Evolutionary conservation across 2,113 vertebrate genomes (phyloP).

Genomic region (Butorides virescens): DNA sequence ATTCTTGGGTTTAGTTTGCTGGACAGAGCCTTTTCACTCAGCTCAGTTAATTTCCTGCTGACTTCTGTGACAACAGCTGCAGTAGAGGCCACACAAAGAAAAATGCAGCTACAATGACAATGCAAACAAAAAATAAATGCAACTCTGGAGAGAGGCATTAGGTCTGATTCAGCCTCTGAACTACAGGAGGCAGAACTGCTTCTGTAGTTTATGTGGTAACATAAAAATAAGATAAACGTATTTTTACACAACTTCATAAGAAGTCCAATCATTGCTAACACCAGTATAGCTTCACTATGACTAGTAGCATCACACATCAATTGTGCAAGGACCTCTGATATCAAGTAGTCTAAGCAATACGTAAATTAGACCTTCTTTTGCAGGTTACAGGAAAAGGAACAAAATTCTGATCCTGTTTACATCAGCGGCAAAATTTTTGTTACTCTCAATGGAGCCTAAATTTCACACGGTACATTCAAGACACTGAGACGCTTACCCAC

Average conservation of each 20-base stretch:
- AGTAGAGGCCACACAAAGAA: not conserved
- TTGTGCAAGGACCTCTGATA: not conserved
- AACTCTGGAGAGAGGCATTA: not conserved
- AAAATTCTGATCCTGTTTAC: not conserved
- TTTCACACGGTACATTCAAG: not conserved
- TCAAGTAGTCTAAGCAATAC: not conserved
- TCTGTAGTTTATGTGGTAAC: not conserved
- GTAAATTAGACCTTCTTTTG: not conserved
- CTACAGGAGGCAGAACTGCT: not conserved
- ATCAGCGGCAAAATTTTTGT: not conserved
- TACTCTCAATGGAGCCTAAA: not conserved
- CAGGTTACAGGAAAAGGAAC: not conserved
- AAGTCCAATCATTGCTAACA: not conserved
- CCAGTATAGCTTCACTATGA: not conserved
- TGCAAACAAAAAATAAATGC: not conserved
- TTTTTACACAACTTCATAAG: not conserved
- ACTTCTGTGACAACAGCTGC: not conserved
- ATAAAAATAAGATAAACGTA: not conserved
- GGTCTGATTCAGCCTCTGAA: not conserved
- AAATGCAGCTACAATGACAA: not conserved
- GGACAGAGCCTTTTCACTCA: not conserved
- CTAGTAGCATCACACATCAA: not conserved
- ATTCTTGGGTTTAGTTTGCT: not conserved
- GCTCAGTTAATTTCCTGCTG: not conserved
- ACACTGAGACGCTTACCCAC: not conserved